These are phyloP conservation scores for Stegophylla sp. DNA, from an alignment of 2,888 invertebrate species.

Conservation along the genomic window DNA sequence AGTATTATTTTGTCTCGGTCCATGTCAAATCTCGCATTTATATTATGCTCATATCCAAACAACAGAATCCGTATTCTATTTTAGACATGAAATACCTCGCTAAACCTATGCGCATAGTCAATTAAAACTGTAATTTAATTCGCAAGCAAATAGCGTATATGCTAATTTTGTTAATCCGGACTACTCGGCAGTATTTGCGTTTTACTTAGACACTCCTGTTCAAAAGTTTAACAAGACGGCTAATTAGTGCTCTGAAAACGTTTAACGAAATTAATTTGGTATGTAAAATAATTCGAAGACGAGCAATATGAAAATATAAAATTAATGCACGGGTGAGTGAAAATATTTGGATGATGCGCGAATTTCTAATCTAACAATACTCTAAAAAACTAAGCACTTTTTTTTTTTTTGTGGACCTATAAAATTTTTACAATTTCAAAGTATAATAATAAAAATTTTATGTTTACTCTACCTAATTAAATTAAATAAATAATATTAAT, in stretches of 20 bases:
- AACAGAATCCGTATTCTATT: background rate
- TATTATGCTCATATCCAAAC: background rate
- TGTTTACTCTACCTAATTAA: too few relatives aligned
- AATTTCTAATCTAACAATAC: too few relatives aligned
- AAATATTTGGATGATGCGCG: too few relatives aligned
- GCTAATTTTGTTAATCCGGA: slow-evolving; percentile 1
- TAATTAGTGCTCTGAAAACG: background rate
- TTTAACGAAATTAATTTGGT: background rate
- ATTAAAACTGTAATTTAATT: slow-evolving; percentile 26
- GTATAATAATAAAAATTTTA: too few relatives aligned
- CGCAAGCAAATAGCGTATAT: background rate
- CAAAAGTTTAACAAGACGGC: background rate
- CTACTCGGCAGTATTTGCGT: background rate
- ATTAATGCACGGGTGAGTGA: too few relatives aligned
- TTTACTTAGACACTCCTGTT: background rate
- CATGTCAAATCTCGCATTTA: background rate
- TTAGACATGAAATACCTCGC: background rate
- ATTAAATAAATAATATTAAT: too few relatives aligned
- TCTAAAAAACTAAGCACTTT: too few relatives aligned
- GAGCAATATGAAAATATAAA: too few relatives aligned
- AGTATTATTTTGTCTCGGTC: background rate
- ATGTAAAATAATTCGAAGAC: too few relatives aligned
- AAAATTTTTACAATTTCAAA: too few relatives aligned
- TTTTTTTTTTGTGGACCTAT: too few relatives aligned
- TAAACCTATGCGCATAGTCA: background rate